Evolutionary conservation across 2,113 vertebrate species (phyloP).

Genomic region (Oreochromis niloticus): DNA sequence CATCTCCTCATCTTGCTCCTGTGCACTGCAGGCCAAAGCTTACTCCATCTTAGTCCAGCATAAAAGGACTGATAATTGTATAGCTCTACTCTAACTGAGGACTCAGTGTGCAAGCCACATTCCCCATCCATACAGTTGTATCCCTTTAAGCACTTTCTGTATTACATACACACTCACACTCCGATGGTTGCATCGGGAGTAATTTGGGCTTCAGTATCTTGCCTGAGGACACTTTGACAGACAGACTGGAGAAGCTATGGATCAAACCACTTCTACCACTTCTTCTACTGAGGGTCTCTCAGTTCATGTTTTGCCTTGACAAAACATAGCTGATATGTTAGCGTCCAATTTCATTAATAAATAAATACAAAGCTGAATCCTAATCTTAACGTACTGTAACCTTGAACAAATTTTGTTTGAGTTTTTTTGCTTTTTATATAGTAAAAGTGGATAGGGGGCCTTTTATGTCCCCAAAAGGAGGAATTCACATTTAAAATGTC

Average conservation of each 20-base stretch:
- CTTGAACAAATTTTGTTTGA: neutral
- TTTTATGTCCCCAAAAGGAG: neutral
- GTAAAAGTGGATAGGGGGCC: neutral
- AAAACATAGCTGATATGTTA: neutral
- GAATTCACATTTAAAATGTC: neutral
- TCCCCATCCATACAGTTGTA: neutral
- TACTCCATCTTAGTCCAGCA: neutral
- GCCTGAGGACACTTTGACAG: neutral
- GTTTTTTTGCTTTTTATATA: neutral
- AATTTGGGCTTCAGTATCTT: neutral
- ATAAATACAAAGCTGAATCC: neutral
- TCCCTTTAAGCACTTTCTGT: neutral
- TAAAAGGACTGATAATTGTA: neutral
- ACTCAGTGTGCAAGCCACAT: neutral
- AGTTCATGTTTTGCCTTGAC: neutral
- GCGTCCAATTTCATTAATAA: neutral
- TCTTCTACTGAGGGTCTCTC: neutral
- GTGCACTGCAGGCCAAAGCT: neutral
- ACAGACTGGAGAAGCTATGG: neutral
- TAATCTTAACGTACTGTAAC: neutral
- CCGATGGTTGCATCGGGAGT: rapidly evolving
- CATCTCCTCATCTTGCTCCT: neutral
- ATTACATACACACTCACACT: neutral
- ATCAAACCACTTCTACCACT: neutral
- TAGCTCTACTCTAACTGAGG: neutral